Conservation (phyloP, 2,797 vertebrate species). For the Delichon dasypus region DNA sequence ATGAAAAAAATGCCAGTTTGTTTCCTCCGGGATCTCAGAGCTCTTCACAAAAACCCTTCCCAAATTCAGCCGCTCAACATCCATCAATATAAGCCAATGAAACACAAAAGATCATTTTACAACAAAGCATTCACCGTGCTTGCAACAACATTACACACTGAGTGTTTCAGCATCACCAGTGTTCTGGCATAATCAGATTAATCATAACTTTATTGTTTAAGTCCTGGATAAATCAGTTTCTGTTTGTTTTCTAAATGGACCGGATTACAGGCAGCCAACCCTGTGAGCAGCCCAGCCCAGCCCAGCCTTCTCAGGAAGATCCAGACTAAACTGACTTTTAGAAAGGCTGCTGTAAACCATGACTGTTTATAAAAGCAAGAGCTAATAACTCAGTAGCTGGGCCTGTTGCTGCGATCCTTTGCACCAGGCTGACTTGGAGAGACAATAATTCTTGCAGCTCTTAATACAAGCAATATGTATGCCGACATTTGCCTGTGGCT, state of each 20-base stretch:
- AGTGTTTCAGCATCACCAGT: neutral
- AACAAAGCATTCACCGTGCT: neutral
- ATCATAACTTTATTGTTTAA: neutral
- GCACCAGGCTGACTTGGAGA: neutral
- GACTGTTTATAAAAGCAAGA: conserved; percentile 1
- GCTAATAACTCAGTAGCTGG: neutral
- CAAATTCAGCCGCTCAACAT: neutral
- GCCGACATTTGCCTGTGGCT: neutral
- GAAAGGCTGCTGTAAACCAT: neutral
- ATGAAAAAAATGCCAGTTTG: neutral
- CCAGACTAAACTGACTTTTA: conserved; percentile 16
- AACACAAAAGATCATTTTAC: neutral
- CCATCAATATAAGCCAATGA: neutral
- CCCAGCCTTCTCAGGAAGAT: neutral
- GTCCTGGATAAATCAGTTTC: neutral
- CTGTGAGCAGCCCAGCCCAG: neutral
- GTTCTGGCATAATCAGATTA: neutral
- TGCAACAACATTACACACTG: neutral
- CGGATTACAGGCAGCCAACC: neutral
- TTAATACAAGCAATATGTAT: neutral
- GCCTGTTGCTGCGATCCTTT: neutral
- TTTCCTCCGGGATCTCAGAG: neutral
- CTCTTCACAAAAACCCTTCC: neutral
- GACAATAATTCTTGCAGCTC: neutral
- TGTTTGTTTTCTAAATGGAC: neutral